Evolutionary conservation across 1,140 invertebrate species (phyloP).

Genomic region (Danaus melanippus): DNA sequence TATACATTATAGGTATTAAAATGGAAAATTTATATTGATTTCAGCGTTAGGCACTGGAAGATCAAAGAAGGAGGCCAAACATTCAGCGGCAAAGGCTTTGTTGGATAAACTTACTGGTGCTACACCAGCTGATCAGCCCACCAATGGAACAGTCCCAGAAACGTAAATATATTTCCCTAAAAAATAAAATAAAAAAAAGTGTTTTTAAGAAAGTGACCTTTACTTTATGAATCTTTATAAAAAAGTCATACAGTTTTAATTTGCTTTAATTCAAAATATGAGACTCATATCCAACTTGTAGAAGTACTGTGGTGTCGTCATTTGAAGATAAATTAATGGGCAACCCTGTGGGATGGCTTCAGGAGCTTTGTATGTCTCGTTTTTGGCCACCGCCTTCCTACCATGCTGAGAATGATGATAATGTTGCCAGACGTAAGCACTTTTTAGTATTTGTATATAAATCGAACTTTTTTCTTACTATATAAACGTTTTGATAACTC

Average conservation of each 20-base stretch:
- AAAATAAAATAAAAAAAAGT: too few relatives aligned
- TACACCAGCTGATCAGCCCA: slow-evolving; percentile 54
- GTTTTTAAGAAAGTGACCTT: too few relatives aligned
- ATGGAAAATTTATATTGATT: slow-evolving; percentile 9
- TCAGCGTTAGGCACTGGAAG: slow-evolving; percentile 89
- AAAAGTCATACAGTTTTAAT: too few relatives aligned
- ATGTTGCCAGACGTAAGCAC: slow-evolving; percentile 58
- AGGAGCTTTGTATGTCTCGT: slow-evolving; percentile 96
- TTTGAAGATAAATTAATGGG: slow-evolving; percentile 81
- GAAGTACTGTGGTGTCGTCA: slow-evolving; percentile 53
- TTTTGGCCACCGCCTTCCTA: slow-evolving; percentile 95
- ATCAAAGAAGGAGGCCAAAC: slow-evolving; percentile 98
- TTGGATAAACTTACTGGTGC: slow-evolving; percentile 79
- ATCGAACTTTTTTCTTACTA: background rate
- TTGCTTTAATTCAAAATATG: too few relatives aligned
- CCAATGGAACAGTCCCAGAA: slow-evolving; percentile 64
- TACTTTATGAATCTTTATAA: too few relatives aligned
- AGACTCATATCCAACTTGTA: slow-evolving; percentile 9
- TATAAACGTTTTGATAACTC: background rate
- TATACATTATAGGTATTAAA: background rate
- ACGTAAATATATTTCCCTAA: slow-evolving; percentile 38
- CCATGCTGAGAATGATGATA: slow-evolving; percentile 87
- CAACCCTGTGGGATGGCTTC: slow-evolving; percentile 96
- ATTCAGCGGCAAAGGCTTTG: slow-evolving; percentile 91
- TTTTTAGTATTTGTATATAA: background rate